These are phyloP conservation scores for Halocynthia aurantium DNA, from an alignment of 23 tunicate genomes.

Conservation along the genomic window DNA sequence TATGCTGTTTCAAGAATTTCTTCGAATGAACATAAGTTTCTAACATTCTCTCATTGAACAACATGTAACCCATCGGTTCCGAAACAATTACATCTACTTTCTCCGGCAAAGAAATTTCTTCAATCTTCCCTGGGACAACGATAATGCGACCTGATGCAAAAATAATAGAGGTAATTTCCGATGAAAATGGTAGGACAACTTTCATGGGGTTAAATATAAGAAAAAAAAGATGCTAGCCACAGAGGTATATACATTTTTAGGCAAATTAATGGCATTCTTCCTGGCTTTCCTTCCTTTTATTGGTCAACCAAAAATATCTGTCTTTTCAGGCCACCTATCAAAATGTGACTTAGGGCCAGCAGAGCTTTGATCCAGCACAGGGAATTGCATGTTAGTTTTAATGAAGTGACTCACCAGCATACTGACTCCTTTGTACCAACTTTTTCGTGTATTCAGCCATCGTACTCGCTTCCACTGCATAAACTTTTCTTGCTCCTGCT, in stretches of 20 bases:
- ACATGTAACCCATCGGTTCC: conserved; percentile 99
- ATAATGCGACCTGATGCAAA: conserved; percentile 59
- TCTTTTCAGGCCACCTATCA: too few relatives aligned
- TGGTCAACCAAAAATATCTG: too few relatives aligned
- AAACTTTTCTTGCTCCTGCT: conserved; percentile 99
- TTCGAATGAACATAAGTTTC: conserved; percentile 97
- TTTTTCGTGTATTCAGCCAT: conserved; percentile 98
- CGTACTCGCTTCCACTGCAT: conserved; percentile 98
- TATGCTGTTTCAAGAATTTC: conserved; percentile 73
- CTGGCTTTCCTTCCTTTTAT: too few relatives aligned
- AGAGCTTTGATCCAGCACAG: too few relatives aligned
- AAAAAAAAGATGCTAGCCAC: too few relatives aligned
- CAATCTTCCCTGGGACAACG: conserved; percentile 95
- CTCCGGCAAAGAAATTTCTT: conserved; percentile 92
- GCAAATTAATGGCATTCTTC: too few relatives aligned
- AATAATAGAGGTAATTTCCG: neutral
- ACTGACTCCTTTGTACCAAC: conserved; percentile 73
- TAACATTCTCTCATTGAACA: conserved; percentile 96
- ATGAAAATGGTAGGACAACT: too few relatives aligned
- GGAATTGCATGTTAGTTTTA: neutral
- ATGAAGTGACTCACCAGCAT: conserved; percentile 56
- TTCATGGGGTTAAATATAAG: too few relatives aligned
- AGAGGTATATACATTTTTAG: too few relatives aligned
- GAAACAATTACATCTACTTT: conserved; percentile 96
- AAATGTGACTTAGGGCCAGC: too few relatives aligned